Evolutionary conservation across 2,888 invertebrate genomes (phyloP), one percentile per base, ranked within the genome.

Genomic region (Hirtodrosophila cameraria): DNA sequence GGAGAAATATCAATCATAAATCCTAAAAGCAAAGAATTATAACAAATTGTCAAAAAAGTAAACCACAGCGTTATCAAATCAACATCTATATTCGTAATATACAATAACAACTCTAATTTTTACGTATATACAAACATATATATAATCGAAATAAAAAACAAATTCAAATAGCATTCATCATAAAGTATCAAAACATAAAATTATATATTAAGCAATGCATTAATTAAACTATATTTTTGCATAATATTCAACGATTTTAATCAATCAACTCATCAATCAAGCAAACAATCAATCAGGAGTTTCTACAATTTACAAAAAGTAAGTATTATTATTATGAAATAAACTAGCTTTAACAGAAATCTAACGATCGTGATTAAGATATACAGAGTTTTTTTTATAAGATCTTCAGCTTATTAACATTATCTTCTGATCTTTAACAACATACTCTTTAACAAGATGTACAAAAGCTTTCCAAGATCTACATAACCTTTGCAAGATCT

Each of bases 251-350:
- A 75, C 63, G 62, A 66, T 69, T 64, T 67, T 66, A 58, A 64
- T 58, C 71, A 78, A 77, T 65, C 72, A 65, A 77, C 64, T 57
- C 75, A 80, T 70, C 70, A 70, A 70, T 81, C 78, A 78, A 72
- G 59, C 75, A 66, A 75, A 41, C 63, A 72, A 79, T 55, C 78
- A 78, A 78, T 61, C 75, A 61, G 71, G 70, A 60, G 50, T 64
- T 41, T 50, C 12, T 52, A 52, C 46, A 41, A 58, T 49, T 46
- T 31, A 46, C 31, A 43, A 43, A 58, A 20, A n/a, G 49, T 65
- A 46, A 55, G 63, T 62, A 12, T 13, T 25, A 3, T 5, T 1
- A 11, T 31, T 8, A 30, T 30, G 2, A 35, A 11, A 11, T 0
- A 16, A 16, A n/a, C 2, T 3, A 18, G 3, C 18, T 2, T 1